Conservation (phyloP, 2,113 vertebrate genomes). For the Sturnira hondurensis region DNA sequence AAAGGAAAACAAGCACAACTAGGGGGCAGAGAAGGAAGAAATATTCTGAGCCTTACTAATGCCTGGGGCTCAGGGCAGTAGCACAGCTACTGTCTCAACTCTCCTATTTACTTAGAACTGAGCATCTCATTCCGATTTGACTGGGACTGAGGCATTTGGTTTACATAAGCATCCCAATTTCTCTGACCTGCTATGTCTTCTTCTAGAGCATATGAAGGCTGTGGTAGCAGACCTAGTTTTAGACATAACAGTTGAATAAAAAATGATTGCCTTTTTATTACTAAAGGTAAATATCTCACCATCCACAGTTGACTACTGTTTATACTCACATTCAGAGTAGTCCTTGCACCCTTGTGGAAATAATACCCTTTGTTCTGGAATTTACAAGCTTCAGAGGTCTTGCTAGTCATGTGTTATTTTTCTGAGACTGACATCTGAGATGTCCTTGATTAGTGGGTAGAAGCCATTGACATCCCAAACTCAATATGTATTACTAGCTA, state of each 20-base stretch:
- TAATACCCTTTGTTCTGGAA: background rate
- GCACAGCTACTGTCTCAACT: conserved; percentile 70
- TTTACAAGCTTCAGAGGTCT: background rate
- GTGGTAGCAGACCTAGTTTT: background rate
- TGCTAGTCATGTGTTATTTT: background rate
- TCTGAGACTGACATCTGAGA: background rate
- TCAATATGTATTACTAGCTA: background rate
- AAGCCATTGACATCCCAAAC: background rate
- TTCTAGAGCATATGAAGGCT: background rate
- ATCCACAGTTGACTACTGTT: background rate
- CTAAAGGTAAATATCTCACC: background rate
- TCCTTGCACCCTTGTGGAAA: background rate
- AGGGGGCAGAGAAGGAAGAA: conserved; percentile 82
- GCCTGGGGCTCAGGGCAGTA: conserved; percentile 77
- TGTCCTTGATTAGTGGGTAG: background rate
- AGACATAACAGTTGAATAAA: background rate
- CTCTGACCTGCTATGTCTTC: background rate
- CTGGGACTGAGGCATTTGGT: background rate
- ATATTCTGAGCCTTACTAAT: conserved; percentile 73
- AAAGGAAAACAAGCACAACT: conserved; percentile 85
- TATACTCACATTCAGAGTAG: background rate
- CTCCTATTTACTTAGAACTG: conserved; percentile 74
- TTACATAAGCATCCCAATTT: conserved; percentile 27
- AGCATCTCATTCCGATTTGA: conserved; percentile 51
- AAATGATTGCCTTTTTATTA: background rate